Base-by-base conservation (phyloP, 1,140 invertebrate genomes). In the Carposina sasakii region DNA sequence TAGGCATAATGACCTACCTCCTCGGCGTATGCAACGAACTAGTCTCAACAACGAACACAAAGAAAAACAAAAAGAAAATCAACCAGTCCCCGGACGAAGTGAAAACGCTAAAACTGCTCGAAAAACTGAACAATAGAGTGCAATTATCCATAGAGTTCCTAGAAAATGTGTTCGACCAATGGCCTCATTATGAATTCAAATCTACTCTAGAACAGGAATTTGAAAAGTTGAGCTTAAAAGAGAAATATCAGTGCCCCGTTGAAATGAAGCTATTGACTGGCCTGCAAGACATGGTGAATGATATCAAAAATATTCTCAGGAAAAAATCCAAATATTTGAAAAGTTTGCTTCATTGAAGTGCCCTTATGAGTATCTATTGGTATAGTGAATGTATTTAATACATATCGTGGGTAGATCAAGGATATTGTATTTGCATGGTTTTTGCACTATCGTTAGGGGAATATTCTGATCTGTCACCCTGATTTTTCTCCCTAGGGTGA, bases 251-350 rank as follows among this genome's bases (percentile, higher is more conserved):
- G 24, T 65, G 63, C 41, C 63, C 68, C 0, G 73, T 76, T 1
- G 63, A 67, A 46, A 55, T 63, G n/a, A 76, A 67, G 54, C 51
- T 81, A 4, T 67, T 66, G 30, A 59, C 43, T 8, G 73, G 75
- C 8, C 47, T 65, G 2, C 57, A 67, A n/a, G 71, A 78, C 8
- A 64, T 75, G 34, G 34, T 82, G 1, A 46, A 58, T 2, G 76
- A 76, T 3, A 55, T 78, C 5, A 68, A 63, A 26, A 74, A 68
- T 52, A 76, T 81, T 44, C 54, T 81, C 22, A 76, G 68, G 43
- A 73, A 71, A 31, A 82, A 79, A 62, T 45, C 61, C 0, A 78
- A 78, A 49, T 79, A 79, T 55, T 61, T 82, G 43, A 78, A 79
- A 48, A 75, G 52, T 58, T 40, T 67, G 34, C 39, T 68, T 15